Evolutionary conservation across 1,140 invertebrate genomes (phyloP).

Genomic region (Drosophila lowei): DNA sequence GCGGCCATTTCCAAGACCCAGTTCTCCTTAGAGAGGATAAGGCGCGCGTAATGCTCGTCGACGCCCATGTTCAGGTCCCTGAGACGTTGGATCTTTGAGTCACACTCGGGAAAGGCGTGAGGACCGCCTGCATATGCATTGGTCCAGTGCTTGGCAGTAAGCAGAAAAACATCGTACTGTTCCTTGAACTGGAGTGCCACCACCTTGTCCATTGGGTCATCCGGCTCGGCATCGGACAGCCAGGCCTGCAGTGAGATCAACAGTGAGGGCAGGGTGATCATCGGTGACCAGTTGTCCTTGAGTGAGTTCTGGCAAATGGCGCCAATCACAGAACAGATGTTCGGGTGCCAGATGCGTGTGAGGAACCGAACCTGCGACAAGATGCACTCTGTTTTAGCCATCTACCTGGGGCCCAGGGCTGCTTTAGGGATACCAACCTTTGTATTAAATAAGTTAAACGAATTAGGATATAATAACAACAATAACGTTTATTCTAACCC

Average conservation of each 20-base stretch:
- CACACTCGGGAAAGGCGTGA: slow-evolving; percentile 89
- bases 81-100: slow-evolving; percentile 91
- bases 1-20: slow-evolving; percentile 95
- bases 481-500: background rate
- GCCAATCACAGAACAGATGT: slow-evolving; percentile 99
- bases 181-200: slow-evolving; percentile 98
- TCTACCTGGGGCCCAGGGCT: background rate
- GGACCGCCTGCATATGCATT: slow-evolving; percentile 96
- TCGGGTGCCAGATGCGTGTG: slow-evolving; percentile 99
- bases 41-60: slow-evolving; percentile 91
- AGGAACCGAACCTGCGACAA: slow-evolving; percentile 91
- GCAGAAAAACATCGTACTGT: slow-evolving; percentile 91
- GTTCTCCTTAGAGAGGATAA: slow-evolving; percentile 93
- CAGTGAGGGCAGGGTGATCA: slow-evolving; percentile 98
- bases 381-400: background rate
- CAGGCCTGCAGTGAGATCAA: slow-evolving; percentile 96
- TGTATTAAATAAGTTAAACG: slow-evolving; percentile 76
- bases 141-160: slow-evolving; percentile 98
- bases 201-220: slow-evolving; percentile 98
- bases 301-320: slow-evolving; percentile 99
- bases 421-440: slow-evolving; percentile 86
- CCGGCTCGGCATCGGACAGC: slow-evolving; percentile 95
- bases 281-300: slow-evolving; percentile 99
- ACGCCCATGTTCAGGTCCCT: slow-evolving; percentile 97
- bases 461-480: too few relatives aligned